Percentiles rank a stretch among this genome's conserved stretches.
Conservation (phyloP, 1,140 invertebrate species). For the Drosophila tani region DNA sequence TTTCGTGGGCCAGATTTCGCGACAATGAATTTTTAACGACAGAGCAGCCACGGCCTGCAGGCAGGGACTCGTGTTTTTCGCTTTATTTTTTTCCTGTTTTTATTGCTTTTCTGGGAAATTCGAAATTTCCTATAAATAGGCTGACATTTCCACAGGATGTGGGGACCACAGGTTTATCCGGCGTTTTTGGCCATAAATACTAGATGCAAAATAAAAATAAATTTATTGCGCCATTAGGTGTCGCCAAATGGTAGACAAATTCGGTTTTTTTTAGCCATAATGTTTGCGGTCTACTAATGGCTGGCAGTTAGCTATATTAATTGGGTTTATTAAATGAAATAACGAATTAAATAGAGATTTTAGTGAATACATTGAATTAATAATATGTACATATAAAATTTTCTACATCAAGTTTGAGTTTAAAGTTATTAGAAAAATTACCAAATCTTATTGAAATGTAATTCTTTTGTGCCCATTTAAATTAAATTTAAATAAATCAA, state of each 20-base stretch:
- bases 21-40: constrained; percentile 28
- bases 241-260: constrained; percentile 22
- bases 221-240: constrained; percentile 34
- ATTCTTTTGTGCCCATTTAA: too few species aligned
- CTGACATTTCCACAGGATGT: constrained; percentile 9
- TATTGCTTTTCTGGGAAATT: constrained; percentile 12
- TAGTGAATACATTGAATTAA: too few species aligned
- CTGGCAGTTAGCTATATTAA: constrained; percentile 11
- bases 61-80: background rate
- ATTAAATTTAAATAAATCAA: background rate
- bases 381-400: too few species aligned
- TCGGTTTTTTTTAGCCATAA: background rate
- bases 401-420: too few species aligned
- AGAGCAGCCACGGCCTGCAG: constrained; percentile 4
- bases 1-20: constrained; percentile 25
- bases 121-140: constrained; percentile 28
- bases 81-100: background rate
- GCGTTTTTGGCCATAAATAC: constrained; percentile 16
- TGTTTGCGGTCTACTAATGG: background rate
- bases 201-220: background rate
- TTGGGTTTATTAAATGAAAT: constrained; percentile 1
- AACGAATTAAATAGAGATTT: background rate
- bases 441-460: too few species aligned
- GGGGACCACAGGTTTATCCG: constrained; percentile 7
- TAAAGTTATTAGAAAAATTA: background rate